Base-by-base conservation (phyloP, 37 sponge, comb jelly and placozoan species). In the Eunapius fragilis region DNA sequence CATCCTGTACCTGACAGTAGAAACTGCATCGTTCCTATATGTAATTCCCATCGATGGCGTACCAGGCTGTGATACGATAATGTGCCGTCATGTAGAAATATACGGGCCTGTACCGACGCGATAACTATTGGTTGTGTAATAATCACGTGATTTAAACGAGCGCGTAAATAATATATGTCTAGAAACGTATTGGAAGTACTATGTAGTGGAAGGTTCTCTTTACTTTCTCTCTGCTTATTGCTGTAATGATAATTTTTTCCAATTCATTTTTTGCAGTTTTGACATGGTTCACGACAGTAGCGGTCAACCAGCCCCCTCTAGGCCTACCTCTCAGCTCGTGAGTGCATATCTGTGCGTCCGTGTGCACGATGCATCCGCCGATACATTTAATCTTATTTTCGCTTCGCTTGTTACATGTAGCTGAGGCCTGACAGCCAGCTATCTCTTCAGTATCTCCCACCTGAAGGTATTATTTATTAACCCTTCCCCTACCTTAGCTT, bases 381-480 rank as follows among this genome's bases (percentile, higher is more conserved):
- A 41, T 41, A 41, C 41, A 6, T 41, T 41, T 41, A 3, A 41
- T 58, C 58, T 58, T 58, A 58, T 12, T 17, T 58, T 58, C 14
- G 58, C 58, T 58, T 58, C 14, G 19, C 58, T 69, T 24, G 37
- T 36, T 30, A 68, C 37, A 37, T 78, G 50, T 25, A 78, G 85
- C 35, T 23, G 27, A 22, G 67, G 11, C 25, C 76, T 48, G 84
- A 75, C 13, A 75, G 76, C 58, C 87, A 86, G 73, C 79, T 80
- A 10, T n/a, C n/a, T n/a, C n/a, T n/a, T n/a, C n/a, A n/a, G n/a
- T n/a, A n/a, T 86, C 87, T 86, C 47, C 87, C 87, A 17, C 87
- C 87, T 23, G 87, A 86, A 79, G 87, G 87, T 86, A 58, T 19
- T 58, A 17, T 17, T 2, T 19, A 58, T 6, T 6, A 41, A 41